These are phyloP conservation scores for Periparus ater DNA, from an alignment of 2,797 vertebrate species.

Conservation along the genomic window DNA sequence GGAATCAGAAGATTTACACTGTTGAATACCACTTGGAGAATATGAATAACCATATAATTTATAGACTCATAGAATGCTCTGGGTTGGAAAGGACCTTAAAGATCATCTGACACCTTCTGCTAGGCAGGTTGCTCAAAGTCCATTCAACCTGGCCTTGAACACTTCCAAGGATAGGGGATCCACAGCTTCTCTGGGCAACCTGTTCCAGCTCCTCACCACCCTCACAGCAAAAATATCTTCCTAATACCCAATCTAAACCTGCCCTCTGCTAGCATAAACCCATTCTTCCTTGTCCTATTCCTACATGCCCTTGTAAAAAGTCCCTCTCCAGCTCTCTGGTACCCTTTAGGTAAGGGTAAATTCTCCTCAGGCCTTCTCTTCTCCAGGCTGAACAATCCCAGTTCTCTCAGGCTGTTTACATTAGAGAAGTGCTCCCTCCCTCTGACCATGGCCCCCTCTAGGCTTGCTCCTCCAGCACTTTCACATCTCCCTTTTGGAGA, in stretches of 20 bases:
- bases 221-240: background rate
- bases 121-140: background rate
- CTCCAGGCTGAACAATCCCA: background rate
- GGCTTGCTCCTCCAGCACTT: background rate
- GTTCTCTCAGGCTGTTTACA: background rate
- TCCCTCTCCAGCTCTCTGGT: background rate
- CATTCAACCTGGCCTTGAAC: background rate
- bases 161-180: background rate
- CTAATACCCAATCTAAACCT: background rate
- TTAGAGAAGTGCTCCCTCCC: too few relatives aligned
- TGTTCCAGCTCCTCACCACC: background rate
- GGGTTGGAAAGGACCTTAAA: background rate
- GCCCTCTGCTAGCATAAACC: background rate
- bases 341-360: background rate
- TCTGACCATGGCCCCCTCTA: background rate
- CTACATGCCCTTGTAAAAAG: too few relatives aligned
- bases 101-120: background rate
- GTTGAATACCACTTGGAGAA: background rate
- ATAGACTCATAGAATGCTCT: background rate
- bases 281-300: background rate
- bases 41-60: background rate
- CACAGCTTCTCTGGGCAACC: background rate
- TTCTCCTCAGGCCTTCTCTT: background rate
- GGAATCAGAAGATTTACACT: background rate
- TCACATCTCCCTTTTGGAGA: too few relatives aligned